Percentiles rank a stretch among this genome's conserved stretches.
These are phyloP conservation scores for Actinemys pallida DNA, from an alignment of 2,113 vertebrate genomes.

Conservation along the genomic window DNA sequence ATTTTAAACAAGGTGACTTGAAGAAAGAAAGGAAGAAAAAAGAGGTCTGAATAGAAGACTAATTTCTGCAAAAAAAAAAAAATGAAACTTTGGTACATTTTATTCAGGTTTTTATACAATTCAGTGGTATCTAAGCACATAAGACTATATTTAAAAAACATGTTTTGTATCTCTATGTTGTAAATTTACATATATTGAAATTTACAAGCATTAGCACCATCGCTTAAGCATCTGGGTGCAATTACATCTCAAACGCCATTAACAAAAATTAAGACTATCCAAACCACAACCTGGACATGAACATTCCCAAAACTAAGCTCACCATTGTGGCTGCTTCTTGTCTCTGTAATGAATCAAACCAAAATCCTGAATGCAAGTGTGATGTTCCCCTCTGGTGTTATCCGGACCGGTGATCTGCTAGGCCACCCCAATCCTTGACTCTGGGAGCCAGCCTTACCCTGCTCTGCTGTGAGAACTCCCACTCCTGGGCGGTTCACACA, in stretches of 20 bases:
- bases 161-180: too few species aligned
- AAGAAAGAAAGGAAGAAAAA: slow-evolving; percentile 8
- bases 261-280: not conserved
- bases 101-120: not conserved
- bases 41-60: slow-evolving; percentile 1
- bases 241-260: not conserved
- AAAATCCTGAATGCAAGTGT: not conserved
- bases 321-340: not conserved
- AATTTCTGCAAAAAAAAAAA: not conserved
- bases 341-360: not conserved
- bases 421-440: too few species aligned
- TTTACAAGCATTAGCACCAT: not conserved
- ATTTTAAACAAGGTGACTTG: slow-evolving; percentile 21
- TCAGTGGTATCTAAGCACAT: not conserved
- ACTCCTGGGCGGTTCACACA: too few species aligned
- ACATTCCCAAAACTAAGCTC: not conserved
- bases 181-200: not conserved
- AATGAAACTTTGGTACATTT: not conserved
- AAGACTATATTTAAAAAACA: too few species aligned
- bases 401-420: too few species aligned
- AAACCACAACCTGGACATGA: not conserved
- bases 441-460: too few species aligned
- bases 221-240: not conserved
- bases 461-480: too few species aligned
- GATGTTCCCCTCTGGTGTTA: too few species aligned